These are phyloP conservation scores for Microhierax caerulescens DNA, from an alignment of 2,797 vertebrate genomes.

Conservation along the genomic window DNA sequence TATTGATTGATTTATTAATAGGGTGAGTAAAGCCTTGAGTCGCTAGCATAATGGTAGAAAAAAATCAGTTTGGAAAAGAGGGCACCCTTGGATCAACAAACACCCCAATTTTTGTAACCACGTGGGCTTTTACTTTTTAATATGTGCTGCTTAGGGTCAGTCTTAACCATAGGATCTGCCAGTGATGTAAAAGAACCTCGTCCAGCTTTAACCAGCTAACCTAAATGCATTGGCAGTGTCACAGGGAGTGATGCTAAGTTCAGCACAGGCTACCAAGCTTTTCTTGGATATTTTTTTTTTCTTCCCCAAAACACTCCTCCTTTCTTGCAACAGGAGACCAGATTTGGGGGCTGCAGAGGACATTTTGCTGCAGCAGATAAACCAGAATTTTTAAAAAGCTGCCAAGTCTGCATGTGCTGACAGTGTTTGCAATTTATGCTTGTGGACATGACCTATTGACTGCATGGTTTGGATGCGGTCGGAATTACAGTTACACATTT, in stretches of 20 bases:
- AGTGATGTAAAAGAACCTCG: neutral
- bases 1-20: too few relatives aligned
- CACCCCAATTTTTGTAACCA: neutral
- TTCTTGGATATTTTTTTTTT: neutral
- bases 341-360: neutral
- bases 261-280: neutral
- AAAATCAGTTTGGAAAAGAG: slow-evolving; percentile 8
- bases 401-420: slow-evolving; percentile 56
- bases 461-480: slow-evolving; percentile 34
- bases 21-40: neutral
- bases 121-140: neutral
- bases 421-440: slow-evolving; percentile 33
- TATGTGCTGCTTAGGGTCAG: fast-evolving
- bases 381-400: neutral
- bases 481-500: slow-evolving; percentile 15
- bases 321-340: slow-evolving; percentile 11
- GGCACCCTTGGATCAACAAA: neutral
- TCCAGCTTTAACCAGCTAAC: neutral
- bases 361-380: slow-evolving; percentile 5
- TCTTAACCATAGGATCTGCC: neutral
- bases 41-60: neutral
- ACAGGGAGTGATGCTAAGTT: neutral
- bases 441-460: slow-evolving; percentile 37
- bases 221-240: neutral
- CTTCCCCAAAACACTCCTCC: slow-evolving; percentile 55